Evolutionary conservation across 2,113 vertebrate genomes (phyloP).

Genomic region (Apistogramma diplotaenia): DNA sequence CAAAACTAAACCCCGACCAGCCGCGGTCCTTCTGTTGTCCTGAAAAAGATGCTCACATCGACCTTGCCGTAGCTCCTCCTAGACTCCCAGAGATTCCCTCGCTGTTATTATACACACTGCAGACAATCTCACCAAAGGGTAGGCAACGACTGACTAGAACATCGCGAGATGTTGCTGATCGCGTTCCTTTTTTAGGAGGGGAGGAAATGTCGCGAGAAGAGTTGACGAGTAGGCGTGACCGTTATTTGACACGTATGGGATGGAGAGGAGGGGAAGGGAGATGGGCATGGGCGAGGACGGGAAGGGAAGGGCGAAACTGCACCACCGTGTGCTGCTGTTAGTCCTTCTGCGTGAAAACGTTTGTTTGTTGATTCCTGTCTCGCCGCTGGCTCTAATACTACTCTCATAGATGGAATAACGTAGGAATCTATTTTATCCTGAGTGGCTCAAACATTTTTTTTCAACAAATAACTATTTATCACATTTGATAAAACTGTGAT

Average conservation of each 20-base stretch:
- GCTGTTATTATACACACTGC: constrained; percentile 75
- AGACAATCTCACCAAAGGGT: constrained; percentile 67
- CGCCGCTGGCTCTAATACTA: neutral
- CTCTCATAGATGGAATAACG: neutral
- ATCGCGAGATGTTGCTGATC: constrained; percentile 71
- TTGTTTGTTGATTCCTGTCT: neutral
- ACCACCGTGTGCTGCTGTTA: neutral
- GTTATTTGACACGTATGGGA: neutral
- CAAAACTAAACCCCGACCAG: neutral
- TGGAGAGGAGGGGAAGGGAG: neutral
- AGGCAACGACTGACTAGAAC: constrained; percentile 20
- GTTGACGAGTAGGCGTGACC: constrained; percentile 32
- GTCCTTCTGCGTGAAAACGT: neutral
- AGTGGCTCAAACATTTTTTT: neutral
- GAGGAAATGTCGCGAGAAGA: constrained; percentile 52
- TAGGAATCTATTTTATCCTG: neutral
- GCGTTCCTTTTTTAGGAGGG: neutral
- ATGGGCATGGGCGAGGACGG: neutral
- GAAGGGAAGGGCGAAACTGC: neutral
- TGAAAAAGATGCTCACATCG: constrained; percentile 68
- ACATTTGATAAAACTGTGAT: neutral
- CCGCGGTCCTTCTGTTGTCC: neutral
- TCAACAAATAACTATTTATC: neutral
- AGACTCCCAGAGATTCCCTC: constrained; percentile 41
- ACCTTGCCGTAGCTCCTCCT: constrained; percentile 78